These are phyloP conservation scores for Cheilosia vulpina DNA, from an alignment of 2,888 invertebrate genomes.

Conservation along the genomic window DNA sequence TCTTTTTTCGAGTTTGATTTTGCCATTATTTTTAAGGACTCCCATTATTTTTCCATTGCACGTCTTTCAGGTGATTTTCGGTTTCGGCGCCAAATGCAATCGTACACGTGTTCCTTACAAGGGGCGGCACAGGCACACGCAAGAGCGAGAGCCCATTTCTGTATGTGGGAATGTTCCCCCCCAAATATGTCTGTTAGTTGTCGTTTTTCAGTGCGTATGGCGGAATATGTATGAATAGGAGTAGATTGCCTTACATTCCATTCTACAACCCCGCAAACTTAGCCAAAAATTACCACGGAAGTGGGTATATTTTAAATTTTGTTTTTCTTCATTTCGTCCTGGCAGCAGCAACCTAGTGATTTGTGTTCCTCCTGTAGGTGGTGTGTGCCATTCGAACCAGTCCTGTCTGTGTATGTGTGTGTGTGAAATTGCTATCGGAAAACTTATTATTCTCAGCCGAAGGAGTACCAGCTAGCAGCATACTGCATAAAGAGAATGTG, in stretches of 20 bases:
- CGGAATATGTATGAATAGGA: not conserved
- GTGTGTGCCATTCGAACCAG: not conserved
- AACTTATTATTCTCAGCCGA: not conserved
- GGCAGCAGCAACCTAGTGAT: not conserved
- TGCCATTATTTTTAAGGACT: not conserved
- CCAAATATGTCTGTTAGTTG: not conserved
- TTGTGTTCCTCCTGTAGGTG: not conserved
- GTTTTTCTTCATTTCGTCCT: conserved; percentile 1
- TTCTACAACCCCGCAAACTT: not conserved
- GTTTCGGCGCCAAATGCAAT: conserved; percentile 59
- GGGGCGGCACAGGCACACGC: not conserved
- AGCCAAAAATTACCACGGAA: not conserved
- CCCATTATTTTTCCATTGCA: no score
- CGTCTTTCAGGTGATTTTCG: conserved; percentile 33
- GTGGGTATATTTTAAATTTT: not conserved
- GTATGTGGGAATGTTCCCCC: not conserved
- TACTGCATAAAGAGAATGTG: conserved; percentile 1
- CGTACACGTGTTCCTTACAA: conserved; percentile 25
- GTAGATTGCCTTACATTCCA: not conserved
- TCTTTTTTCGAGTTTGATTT: not conserved
- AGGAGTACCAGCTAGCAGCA: not conserved
- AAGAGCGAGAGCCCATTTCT: no score
- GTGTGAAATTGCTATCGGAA: conserved; percentile 12
- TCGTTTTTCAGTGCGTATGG: not conserved
- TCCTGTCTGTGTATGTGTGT: conserved; percentile 5